Evolutionary conservation across 2,113 vertebrate species (phyloP).

Genomic region (Dicrurus megarhynchus): DNA sequence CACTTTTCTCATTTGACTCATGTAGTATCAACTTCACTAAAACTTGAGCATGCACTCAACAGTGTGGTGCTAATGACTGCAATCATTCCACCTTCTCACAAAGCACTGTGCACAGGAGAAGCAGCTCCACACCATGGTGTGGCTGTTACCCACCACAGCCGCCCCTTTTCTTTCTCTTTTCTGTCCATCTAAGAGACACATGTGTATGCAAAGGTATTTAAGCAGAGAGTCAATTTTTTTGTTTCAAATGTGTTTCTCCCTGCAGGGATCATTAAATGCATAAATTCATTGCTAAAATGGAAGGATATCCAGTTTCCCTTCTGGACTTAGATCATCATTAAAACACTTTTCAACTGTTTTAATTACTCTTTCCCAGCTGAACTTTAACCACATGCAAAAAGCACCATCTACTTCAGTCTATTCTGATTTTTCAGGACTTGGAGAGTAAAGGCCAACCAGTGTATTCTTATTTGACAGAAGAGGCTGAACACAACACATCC

Average conservation of each 20-base stretch:
- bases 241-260: not conserved
- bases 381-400: not conserved
- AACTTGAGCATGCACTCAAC: not conserved
- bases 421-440: not conserved
- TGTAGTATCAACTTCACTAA: not conserved
- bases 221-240: not conserved
- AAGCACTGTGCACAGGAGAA: fast-evolving
- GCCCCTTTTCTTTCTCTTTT: not conserved
- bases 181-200: not conserved
- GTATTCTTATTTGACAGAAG: not conserved
- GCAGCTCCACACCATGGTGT: not conserved
- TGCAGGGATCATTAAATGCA: not conserved
- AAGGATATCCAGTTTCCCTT: not conserved
- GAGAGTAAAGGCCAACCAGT: not conserved
- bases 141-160: not conserved
- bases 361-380: not conserved
- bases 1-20: not conserved
- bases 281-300: not conserved
- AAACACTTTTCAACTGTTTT: not conserved
- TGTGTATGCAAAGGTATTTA: not conserved
- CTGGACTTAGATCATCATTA: not conserved
- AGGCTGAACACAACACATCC: not conserved
- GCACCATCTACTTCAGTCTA: not conserved
- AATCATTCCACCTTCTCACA: not conserved
- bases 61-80: not conserved